phyloP scores from a whole-genome alignment of 2,797 vertebrate species.

The Cyprinella venusta region DNA sequence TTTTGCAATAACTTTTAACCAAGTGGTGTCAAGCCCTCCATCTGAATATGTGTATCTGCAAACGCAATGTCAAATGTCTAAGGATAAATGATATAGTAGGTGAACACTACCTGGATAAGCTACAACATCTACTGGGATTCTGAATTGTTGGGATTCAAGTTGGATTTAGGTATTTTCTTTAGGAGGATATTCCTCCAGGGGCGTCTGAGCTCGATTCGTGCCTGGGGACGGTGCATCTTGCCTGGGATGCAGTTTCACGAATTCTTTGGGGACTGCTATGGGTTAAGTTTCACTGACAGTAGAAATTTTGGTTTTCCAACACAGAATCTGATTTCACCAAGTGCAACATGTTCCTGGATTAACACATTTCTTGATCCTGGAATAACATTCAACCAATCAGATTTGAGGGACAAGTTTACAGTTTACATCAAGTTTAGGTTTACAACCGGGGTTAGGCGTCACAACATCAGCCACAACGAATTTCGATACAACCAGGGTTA shows the following conservation, averaged over 20 bases:
- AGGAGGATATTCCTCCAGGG: no score
- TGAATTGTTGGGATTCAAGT: no score
- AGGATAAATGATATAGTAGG: neutral
- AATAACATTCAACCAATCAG: neutral
- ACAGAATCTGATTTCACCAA: neutral
- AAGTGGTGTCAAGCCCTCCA: neutral
- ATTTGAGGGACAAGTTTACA: neutral
- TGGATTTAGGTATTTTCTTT: no score
- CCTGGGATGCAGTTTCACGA: no score
- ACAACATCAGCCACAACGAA: neutral
- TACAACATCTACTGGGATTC: neutral
- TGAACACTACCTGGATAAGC: neutral
- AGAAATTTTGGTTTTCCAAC: neutral
- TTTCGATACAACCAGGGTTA: neutral
- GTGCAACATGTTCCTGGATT: neutral
- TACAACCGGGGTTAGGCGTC: neutral
- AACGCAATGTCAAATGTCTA: constrained; percentile 17
- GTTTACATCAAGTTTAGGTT: neutral
- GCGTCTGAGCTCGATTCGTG: no score
- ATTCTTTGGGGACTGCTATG: no score
- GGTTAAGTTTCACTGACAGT: no score
- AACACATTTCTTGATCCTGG: neutral
- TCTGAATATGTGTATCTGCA: neutral
- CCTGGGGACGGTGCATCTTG: no score
- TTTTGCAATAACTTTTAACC: constrained; percentile 29